phyloP scores from a whole-genome alignment of 2,113 vertebrate genomes.

The Menura novaehollandiae region DNA sequence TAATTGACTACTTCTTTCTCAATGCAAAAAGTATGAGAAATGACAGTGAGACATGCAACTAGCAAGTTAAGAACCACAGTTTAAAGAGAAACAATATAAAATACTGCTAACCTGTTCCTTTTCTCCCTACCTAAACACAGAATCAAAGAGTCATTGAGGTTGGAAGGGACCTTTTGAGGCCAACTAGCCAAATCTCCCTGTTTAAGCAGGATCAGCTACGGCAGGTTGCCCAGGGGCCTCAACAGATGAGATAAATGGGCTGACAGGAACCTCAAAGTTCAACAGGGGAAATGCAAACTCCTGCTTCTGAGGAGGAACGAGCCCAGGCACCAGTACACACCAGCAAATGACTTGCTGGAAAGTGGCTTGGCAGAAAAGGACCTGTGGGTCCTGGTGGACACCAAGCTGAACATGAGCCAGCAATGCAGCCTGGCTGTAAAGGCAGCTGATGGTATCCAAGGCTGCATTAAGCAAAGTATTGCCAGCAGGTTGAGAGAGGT shows the following conservation, averaged over 20 bases:
- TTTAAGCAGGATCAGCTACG: not conserved
- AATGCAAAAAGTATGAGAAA: not conserved
- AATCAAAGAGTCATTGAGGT: not conserved
- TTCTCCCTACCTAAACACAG: not conserved
- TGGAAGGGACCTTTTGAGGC: not conserved
- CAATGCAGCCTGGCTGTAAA: not conserved
- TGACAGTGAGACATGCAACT: not conserved
- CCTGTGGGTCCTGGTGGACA: not conserved
- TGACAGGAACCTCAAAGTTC: not conserved
- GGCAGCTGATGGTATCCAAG: not conserved
- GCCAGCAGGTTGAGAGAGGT: not conserved
- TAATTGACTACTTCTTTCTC: not conserved
- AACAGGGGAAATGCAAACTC: not conserved
- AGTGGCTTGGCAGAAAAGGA: not conserved
- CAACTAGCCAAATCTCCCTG: not conserved
- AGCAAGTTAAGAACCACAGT: not conserved
- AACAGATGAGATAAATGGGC: not conserved
- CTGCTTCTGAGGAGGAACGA: not conserved
- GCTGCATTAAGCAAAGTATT: not conserved
- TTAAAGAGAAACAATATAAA: not conserved
- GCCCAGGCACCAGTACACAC: too few species aligned
- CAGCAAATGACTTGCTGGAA: accelerated
- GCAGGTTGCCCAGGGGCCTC: not conserved
- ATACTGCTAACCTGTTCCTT: not conserved
- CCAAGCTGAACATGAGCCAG: not conserved